Conservation (phyloP, 2,113 vertebrate species). For the Meles meles region DNA sequence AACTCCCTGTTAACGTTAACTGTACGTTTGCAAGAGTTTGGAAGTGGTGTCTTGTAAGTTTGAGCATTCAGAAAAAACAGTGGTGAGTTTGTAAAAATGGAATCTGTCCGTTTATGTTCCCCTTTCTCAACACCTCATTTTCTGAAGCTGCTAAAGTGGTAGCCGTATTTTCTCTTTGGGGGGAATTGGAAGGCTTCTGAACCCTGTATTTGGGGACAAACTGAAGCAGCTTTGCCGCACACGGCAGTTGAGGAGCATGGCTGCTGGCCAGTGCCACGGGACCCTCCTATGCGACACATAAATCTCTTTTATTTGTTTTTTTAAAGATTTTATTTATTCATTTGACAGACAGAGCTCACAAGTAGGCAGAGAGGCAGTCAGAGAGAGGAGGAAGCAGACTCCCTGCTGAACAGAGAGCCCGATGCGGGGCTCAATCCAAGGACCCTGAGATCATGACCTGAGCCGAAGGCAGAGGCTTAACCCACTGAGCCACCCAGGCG, state of each 20-base stretch:
- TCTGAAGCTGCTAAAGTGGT: background rate
- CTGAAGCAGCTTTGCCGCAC: background rate
- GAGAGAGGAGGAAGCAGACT: too few relatives aligned
- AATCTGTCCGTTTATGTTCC: background rate
- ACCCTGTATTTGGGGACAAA: background rate
- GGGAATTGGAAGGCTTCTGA: background rate
- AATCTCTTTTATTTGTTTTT: background rate
- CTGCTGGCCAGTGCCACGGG: fast-evolving
- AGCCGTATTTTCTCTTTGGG: background rate
- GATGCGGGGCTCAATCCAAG: too few relatives aligned
- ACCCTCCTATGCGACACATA: background rate
- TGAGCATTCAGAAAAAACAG: background rate
- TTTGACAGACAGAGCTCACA: too few relatives aligned
- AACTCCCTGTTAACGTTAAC: background rate
- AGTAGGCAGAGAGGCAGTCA: too few relatives aligned
- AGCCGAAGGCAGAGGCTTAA: too few relatives aligned
- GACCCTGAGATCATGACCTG: too few relatives aligned
- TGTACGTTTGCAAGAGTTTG: background rate
- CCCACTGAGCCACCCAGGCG: too few relatives aligned
- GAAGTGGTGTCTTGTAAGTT: background rate
- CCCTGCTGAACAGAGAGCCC: too few relatives aligned
- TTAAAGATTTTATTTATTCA: too few relatives aligned
- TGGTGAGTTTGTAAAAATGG: background rate
- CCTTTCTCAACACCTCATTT: background rate
- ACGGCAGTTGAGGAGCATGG: background rate